Evolutionary conservation across 2,797 vertebrate genomes (phyloP), one percentile per base, ranked within the genome.

Genomic region (Lacerta agilis): DNA sequence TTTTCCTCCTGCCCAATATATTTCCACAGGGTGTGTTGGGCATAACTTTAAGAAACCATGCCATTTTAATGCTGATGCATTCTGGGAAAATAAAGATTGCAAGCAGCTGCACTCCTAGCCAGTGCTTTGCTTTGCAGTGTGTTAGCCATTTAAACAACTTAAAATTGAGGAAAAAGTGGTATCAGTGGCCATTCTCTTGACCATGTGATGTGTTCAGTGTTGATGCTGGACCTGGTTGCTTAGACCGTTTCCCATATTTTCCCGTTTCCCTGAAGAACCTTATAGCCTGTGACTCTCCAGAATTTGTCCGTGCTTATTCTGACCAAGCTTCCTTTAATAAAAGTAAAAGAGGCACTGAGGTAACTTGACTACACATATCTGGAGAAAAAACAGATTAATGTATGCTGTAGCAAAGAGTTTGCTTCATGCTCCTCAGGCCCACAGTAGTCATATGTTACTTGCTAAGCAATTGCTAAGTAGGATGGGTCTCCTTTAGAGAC

Each of bases 401-500:
- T 55, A 11, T 55, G 2, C n/a, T 55, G 25, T 23, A 72, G 41
- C 4, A 73, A 86, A 72, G 15, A 75, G 27, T 76, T 80, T 66
- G 78, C 41, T 41, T 77, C 69, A 79, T 33, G 18, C 43, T 13
- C 27, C 18, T 91, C 88, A 91, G 92, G 92, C 84, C 45, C 73
- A 76, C 7, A 86, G 38, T 87, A 93, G 92, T 85, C 36, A 87
- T 94, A 69, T 89, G 43, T 90, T 94, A 2, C 86, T 93, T 90
- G 85, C 80, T 80, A 94, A 92, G 90, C 85, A 93, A 87, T 79
- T 93, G 90, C 89, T 92, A 90, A 91, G 82, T 90, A 91, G 90
- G 85, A 83, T 83, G 93, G 78, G 67, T 78, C 55, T 83, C 18
- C 88, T 94, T 92, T 81, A 87, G 92, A 94, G 92, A 88, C n/a